These are phyloP conservation scores for Megamerina dolium DNA, from an alignment of 2,888 invertebrate species.

Conservation along the genomic window DNA sequence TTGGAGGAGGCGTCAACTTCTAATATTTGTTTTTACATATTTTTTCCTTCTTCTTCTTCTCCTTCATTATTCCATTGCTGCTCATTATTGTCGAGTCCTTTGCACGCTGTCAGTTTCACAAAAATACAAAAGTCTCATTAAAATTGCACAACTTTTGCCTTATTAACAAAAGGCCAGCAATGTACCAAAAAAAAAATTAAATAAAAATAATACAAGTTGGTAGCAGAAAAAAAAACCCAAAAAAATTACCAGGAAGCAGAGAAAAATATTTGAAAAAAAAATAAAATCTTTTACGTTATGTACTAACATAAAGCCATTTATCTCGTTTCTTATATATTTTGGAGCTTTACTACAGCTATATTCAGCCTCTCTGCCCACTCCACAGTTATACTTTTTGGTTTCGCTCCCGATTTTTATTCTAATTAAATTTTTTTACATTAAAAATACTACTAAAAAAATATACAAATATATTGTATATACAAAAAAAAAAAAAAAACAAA, in stretches of 20 bases:
- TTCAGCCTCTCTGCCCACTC: too few relatives aligned
- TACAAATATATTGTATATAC: too few relatives aligned
- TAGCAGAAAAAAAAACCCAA: constrained; percentile 4
- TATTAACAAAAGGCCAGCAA: constrained; percentile 28
- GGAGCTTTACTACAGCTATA: too few relatives aligned
- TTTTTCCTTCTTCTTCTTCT: constrained; percentile 26
- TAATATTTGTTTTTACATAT: too few relatives aligned
- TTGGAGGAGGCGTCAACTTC: too few relatives aligned
- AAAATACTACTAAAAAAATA: too few relatives aligned
- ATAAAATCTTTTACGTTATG: constrained; percentile 1
- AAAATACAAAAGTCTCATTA: constrained; percentile 29
- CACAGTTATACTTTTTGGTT: constrained; percentile 19
- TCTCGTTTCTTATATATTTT: too few relatives aligned
- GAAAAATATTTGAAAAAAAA: constrained; percentile 2
- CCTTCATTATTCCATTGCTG: not conserved
- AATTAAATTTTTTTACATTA: constrained; percentile 27
- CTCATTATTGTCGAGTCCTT: constrained; percentile 4
- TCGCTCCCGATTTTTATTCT: constrained; percentile 30
- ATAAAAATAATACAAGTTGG: constrained; percentile 9
- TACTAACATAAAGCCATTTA: constrained; percentile 1
- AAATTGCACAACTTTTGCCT: constrained; percentile 40
- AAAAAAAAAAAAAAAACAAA: too few relatives aligned
- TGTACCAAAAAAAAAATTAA: constrained; percentile 17
- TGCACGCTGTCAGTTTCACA: constrained; percentile 33
- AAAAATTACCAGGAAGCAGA: not conserved